Conservation (phyloP, 2,113 vertebrate species). For the Petroica traversi region DNA sequence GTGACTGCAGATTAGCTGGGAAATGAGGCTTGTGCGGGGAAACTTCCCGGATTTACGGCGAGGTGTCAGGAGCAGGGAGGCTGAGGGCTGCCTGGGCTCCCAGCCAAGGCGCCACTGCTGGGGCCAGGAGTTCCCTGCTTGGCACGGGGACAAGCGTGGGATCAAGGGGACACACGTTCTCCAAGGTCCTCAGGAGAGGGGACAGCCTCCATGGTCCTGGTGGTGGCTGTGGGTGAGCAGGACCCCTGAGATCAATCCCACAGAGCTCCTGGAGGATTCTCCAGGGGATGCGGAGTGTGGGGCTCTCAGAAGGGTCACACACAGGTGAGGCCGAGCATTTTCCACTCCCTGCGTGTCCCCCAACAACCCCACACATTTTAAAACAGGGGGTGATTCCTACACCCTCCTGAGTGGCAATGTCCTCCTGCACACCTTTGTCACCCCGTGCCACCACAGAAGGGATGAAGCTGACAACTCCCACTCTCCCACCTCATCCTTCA, state of each 20-base stretch:
- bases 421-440: neutral
- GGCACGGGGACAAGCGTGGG: neutral
- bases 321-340: neutral
- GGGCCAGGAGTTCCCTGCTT: neutral
- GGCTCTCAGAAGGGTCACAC: neutral
- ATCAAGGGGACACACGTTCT: neutral
- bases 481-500: neutral
- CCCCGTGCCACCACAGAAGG: neutral
- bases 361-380: accelerated
- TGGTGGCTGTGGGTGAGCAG: neutral
- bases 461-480: neutral
- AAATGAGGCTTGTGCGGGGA: neutral
- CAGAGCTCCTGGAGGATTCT: neutral
- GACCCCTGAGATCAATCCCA: neutral
- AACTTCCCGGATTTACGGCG: neutral
- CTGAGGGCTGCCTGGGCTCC: neutral
- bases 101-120: neutral
- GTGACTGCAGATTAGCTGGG: slow-evolving; percentile 36
- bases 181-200: accelerated
- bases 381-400: neutral
- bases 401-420: accelerated
- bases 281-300: neutral
- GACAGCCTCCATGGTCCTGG: accelerated
- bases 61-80: neutral
- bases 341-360: neutral